These are phyloP conservation scores for Zelostemma sp. DNA, from an alignment of 1,140 invertebrate species.

Conservation along the genomic window DNA sequence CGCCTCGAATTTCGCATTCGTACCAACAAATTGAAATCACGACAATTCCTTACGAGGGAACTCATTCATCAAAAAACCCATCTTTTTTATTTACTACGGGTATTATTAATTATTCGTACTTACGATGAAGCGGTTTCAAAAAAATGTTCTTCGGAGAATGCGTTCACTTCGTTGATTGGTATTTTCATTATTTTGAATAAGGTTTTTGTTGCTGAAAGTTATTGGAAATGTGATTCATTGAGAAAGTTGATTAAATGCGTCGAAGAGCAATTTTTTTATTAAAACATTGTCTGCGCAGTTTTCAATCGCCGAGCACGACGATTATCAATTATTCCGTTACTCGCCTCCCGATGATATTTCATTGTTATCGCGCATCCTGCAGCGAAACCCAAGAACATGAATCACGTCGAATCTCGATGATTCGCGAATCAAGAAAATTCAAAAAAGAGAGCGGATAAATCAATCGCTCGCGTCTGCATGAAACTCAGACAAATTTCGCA, in stretches of 20 bases:
- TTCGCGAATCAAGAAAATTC: not conserved
- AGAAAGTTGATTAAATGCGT: constrained; percentile 28
- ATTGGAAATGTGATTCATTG: constrained; percentile 3
- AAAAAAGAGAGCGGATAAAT: not conserved
- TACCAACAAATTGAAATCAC: not conserved
- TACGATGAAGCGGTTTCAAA: too few species aligned
- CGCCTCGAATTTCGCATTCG: not conserved
- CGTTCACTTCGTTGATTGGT: too few species aligned
- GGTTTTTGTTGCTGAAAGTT: not conserved
- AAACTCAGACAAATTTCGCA: constrained; percentile 9
- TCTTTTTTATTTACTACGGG: too few species aligned
- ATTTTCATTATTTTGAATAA: not conserved
- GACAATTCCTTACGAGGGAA: not conserved
- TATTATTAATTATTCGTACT: too few species aligned
- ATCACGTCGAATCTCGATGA: not conserved
- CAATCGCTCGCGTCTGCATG: not conserved
- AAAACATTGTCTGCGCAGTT: constrained; percentile 26
- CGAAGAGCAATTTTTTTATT: constrained; percentile 39
- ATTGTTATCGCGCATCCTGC: constrained; percentile 17
- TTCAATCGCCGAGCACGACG: constrained; percentile 5
- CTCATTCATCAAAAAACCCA: not conserved
- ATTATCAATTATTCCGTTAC: constrained; percentile 2
- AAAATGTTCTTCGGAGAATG: too few species aligned
- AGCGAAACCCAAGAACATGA: not conserved
- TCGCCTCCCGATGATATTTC: constrained; percentile 1